Evolutionary conservation across 2,113 vertebrate genomes (phyloP).

Genomic region (Plectropomus leopardus): DNA sequence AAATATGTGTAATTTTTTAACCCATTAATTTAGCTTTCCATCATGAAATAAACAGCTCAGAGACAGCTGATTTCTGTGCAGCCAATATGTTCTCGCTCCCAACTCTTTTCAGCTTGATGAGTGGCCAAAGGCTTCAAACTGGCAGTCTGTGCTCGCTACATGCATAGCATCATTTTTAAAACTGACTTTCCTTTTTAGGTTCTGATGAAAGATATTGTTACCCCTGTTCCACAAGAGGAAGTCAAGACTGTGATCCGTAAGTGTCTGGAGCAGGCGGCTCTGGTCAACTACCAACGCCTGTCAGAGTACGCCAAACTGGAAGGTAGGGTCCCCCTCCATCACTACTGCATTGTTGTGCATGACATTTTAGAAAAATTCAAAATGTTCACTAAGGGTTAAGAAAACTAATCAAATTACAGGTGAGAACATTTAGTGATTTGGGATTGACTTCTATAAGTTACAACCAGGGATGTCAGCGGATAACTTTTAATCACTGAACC

Average conservation of each 20-base stretch:
- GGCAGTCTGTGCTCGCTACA: too few relatives aligned
- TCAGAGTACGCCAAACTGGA: constrained; percentile 99
- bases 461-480: neutral
- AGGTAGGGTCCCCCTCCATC: constrained; percentile 86
- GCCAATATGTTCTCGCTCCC: too few relatives aligned
- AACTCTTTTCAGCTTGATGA: too few relatives aligned
- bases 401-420: neutral
- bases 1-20: neutral
- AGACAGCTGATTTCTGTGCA: too few relatives aligned
- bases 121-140: too few relatives aligned
- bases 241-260: constrained; percentile 97
- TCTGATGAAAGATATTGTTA: constrained; percentile 99
- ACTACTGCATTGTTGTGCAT: neutral
- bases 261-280: constrained; percentile 97
- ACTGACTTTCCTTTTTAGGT: constrained; percentile 85
- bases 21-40: too few relatives aligned
- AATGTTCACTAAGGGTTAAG: neutral
- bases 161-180: too few relatives aligned
- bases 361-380: neutral
- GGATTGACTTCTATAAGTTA: neutral
- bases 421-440: neutral
- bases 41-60: too few relatives aligned
- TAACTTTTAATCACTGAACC: too few relatives aligned
- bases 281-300: constrained; percentile 97
- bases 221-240: constrained; percentile 95